Percentiles rank a stretch among this genome's conserved stretches.
Evolutionary conservation across 1,140 invertebrate genomes (phyloP).

Genomic region (Drosophila prosaltans): DNA sequence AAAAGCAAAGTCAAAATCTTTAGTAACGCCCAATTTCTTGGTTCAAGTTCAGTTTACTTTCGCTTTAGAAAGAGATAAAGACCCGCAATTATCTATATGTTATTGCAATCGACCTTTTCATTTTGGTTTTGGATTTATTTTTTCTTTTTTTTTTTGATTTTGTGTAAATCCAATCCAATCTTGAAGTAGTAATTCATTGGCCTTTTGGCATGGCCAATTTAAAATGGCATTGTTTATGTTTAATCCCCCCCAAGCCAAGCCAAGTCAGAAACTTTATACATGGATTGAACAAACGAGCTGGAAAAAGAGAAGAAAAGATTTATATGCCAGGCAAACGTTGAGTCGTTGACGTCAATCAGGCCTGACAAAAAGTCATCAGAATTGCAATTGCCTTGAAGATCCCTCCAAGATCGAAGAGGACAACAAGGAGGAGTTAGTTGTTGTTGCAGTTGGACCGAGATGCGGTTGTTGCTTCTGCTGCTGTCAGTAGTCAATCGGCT

Average conservation of each 20-base stretch:
- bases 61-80: conserved; percentile 31
- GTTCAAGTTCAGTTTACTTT: conserved; percentile 69
- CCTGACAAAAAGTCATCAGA: conserved; percentile 80
- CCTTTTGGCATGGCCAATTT: conserved; percentile 70
- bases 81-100: conserved; percentile 42
- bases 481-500: conserved; percentile 74
- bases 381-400: conserved; percentile 49
- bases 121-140: conserved; percentile 6
- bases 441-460: not conserved
- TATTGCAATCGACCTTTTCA: conserved; percentile 26
- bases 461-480: conserved; percentile 3
- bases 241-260: conserved; percentile 49
- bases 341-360: conserved; percentile 79
- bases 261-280: not conserved
- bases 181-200: conserved; percentile 71
- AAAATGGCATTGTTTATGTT: conserved; percentile 79
- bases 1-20: conserved; percentile 36
- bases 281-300: conserved; percentile 61
- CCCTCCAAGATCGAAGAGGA: conserved; percentile 16
- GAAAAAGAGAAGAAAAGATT: conserved; percentile 50
- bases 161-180: conserved; percentile 36
- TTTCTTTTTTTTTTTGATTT: conserved; percentile 12
- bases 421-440: conserved; percentile 12
- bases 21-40: conserved; percentile 61
- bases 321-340: conserved; percentile 68